Evolutionary conservation across 35 echinoderm and acorn worm species (phyloP).

Genomic region (Ptychodera flava): DNA sequence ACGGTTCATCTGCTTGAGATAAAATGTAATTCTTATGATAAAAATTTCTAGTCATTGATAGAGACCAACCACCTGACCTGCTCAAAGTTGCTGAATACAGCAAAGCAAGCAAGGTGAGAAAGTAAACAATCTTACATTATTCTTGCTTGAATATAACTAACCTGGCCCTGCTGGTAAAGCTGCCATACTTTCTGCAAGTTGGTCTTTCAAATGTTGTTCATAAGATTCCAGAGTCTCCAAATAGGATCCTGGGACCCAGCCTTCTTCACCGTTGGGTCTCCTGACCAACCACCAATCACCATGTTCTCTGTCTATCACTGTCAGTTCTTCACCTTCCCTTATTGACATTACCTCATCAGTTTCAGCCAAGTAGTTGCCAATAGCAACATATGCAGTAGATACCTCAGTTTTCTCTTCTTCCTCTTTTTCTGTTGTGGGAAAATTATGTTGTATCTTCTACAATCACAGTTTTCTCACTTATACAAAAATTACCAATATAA

Average conservation of each 20-base stretch:
- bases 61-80: too few relatives aligned
- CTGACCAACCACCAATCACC: slow-evolving; percentile 89
- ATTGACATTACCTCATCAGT: slow-evolving; percentile 90
- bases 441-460: too few relatives aligned
- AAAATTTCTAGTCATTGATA: too few relatives aligned
- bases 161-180: slow-evolving; percentile 6
- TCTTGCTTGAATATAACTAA: background rate
- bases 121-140: background rate
- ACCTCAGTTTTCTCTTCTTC: background rate
- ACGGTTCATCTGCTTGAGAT: slow-evolving; percentile 38
- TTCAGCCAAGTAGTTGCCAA: slow-evolving; percentile 95
- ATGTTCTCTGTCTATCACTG: slow-evolving; percentile 62
- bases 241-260: slow-evolving; percentile 92
- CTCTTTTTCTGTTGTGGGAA: background rate
- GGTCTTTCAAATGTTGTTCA: slow-evolving; percentile 64
- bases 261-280: slow-evolving; percentile 72
- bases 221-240: slow-evolving; percentile 75
- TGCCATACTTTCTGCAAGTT: slow-evolving; percentile 61
- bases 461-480: too few relatives aligned
- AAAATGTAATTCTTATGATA: background rate
- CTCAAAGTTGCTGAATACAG: too few relatives aligned
- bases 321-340: slow-evolving; percentile 82
- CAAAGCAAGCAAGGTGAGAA: too few relatives aligned
- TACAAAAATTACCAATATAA: too few relatives aligned
- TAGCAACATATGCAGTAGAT: slow-evolving; percentile 39